A percentile compares a stretch with the other conserved stretches of the same genome.
These are phyloP conservation scores for Bathynomus jamesi DNA, from an alignment of 1,140 invertebrate species.

Conservation along the genomic window DNA sequence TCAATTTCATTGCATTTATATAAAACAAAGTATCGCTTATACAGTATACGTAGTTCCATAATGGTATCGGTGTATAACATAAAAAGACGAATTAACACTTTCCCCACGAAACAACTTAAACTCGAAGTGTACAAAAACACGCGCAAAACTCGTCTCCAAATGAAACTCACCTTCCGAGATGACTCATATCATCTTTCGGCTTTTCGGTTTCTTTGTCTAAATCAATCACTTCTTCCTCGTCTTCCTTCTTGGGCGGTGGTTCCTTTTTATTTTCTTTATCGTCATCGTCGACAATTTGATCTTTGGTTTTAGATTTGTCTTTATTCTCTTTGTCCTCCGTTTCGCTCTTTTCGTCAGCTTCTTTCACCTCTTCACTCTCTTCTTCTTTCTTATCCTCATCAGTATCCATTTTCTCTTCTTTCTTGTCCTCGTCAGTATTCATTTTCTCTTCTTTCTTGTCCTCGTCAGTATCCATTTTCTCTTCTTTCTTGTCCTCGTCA, in stretches of 20 bases:
- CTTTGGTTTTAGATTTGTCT: not conserved
- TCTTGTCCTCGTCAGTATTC: constrained; percentile 3
- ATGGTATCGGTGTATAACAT: too few species aligned
- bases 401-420: constrained; percentile 12
- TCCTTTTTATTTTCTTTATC: constrained; percentile 17
- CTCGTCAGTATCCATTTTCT: not conserved
- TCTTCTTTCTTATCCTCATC: not conserved
- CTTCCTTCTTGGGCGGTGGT: constrained; percentile 5
- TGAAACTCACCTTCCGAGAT: constrained; percentile 34
- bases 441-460: constrained; percentile 21
- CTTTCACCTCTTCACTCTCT: constrained; percentile 21
- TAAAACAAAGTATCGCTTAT: too few species aligned
- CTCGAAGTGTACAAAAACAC: too few species aligned
- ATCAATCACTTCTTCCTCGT: constrained; percentile 21
- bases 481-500: not conserved
- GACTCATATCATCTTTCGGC: constrained; percentile 32
- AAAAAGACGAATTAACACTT: too few species aligned
- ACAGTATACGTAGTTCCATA: too few species aligned
- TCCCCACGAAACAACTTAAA: too few species aligned
- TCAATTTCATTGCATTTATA: too few species aligned
- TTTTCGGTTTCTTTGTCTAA: constrained; percentile 30
- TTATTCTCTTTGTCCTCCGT: constrained; percentile 30
- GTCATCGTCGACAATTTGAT: not conserved
- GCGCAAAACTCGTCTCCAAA: too few species aligned
- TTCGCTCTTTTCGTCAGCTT: constrained; percentile 23